Evolutionary conservation across 2,888 invertebrate genomes (phyloP).

Genomic region (Athalia cordata): DNA sequence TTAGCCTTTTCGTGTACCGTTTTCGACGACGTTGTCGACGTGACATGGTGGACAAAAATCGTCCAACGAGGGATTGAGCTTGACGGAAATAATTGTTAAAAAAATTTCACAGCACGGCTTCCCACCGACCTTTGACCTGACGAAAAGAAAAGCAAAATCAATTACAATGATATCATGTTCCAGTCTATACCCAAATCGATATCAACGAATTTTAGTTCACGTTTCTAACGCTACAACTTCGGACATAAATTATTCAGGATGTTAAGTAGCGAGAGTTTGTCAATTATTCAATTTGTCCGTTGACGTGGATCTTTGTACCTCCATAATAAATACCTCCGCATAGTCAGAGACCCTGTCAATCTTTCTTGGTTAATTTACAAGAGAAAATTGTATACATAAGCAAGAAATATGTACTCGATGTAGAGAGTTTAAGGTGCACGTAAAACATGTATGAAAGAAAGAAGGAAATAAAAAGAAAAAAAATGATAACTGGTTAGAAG

Average conservation of each 20-base stretch:
- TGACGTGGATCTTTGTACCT: not conserved
- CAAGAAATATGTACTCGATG: not conserved
- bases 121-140: not conserved
- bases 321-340: not conserved
- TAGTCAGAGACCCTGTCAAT: slow-evolving; percentile 24
- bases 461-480: too few species aligned
- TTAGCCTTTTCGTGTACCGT: slow-evolving; percentile 2
- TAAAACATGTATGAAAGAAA: too few species aligned
- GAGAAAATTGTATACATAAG: not conserved
- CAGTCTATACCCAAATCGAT: not conserved
- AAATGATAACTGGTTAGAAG: not conserved
- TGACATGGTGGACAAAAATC: slow-evolving; percentile 43
- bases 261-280: slow-evolving; percentile 5
- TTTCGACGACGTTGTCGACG: slow-evolving; percentile 21
- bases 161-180: not conserved
- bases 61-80: slow-evolving; percentile 42
- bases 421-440: too few species aligned
- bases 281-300: slow-evolving; percentile 40
- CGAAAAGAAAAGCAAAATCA: not conserved
- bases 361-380: slow-evolving; percentile 31
- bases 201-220: too few species aligned
- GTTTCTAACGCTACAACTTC: too few species aligned
- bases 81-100: slow-evolving; percentile 48
- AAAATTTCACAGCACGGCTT: not conserved
- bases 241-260: not conserved